Base-by-base conservation (phyloP, 2,797 vertebrate species). In the Sebastes itinus region DNA sequence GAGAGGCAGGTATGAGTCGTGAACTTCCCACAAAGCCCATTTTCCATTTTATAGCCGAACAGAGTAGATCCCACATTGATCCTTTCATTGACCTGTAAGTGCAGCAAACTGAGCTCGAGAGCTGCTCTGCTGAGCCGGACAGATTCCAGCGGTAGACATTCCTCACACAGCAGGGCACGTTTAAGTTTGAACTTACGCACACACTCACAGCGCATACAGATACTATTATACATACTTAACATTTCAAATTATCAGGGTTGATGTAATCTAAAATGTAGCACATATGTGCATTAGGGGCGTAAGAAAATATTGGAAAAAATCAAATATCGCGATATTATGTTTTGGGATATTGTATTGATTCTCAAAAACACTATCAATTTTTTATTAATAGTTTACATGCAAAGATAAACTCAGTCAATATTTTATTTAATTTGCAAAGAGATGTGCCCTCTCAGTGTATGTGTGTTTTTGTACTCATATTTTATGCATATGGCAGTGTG, bases 81-180 rank as follows among this genome's bases (percentile, higher is more conserved):
- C 75, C 67, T 72, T 87, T 38, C 80, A 64, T 25, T 88, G 88
- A 88, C 79, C 81, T 88, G 80, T 78, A 79, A 78, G 84, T 89
- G 80, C 84, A 77, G 81, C 80, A 79, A 80, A 86, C 69, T 83
- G 30, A 2, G 75, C 78, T 69, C 65, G 2, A 76, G 80, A 83
- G 76, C 82, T 66, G 61, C 66, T 86, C 33, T 80, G 86, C 77
- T 89, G 82, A 90, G 81, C 80, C 65, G 46, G 76, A 86, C 87
- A 86, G 81, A 89, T 90, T 92, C 89, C 89, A 87, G 75, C 33
- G 4, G 70, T 74, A 84, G 85, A 78, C 89, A 91, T 93, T 93
- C 86, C 86, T 90, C 83, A 72, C 88, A 84, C 90, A 85, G 87
- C 88, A 85, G 84, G 85, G 12, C 76, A 80, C 18, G 3, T 77